A percentile compares a stretch with the other conserved stretches of the same genome.
These are phyloP conservation scores for Sipha maydis DNA, from an alignment of 2,888 invertebrate species.

Conservation along the genomic window DNA sequence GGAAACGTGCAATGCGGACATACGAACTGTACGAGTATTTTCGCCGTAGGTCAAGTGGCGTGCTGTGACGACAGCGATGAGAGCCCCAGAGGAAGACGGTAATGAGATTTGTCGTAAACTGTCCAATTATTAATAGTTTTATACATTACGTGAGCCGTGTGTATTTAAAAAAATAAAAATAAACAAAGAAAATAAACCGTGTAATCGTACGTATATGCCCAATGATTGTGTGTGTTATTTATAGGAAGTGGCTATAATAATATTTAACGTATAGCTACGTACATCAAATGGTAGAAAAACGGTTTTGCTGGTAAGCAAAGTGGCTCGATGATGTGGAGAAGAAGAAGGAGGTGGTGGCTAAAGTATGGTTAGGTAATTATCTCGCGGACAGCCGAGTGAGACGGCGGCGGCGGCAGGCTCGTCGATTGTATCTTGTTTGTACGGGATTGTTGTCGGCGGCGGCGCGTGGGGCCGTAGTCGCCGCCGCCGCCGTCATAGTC, in stretches of 20 bases:
- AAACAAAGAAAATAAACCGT: background rate
- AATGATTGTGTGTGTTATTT: background rate
- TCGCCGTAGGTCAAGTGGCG: background rate
- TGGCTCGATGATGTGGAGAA: background rate
- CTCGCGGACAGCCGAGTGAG: slow-evolving; percentile 55
- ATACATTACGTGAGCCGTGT: background rate
- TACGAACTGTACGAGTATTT: background rate
- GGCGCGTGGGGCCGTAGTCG: slow-evolving; percentile 5
- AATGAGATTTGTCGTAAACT: slow-evolving; percentile 37
- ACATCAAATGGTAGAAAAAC: slow-evolving; percentile 25
- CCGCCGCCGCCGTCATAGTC: background rate
- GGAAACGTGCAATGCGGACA: background rate
- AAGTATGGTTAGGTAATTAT: slow-evolving; percentile 54
- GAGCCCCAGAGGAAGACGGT: background rate
- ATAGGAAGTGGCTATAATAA: background rate
- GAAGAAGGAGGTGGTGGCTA: slow-evolving; percentile 11
- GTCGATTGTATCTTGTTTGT: slow-evolving; percentile 60
- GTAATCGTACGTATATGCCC: background rate
- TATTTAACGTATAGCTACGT: background rate
- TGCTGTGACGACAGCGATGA: too few relatives aligned
- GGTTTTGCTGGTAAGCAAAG: slow-evolving; percentile 5
- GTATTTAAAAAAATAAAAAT: background rate
- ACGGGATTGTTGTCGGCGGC: slow-evolving; percentile 51
- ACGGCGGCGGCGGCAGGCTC: slow-evolving; percentile 22
- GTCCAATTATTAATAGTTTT: slow-evolving; percentile 1